A percentile compares a stretch with the other conserved stretches of the same genome.
Conservation (phyloP, 2,113 vertebrate genomes). For the Etia nguti region DNA sequence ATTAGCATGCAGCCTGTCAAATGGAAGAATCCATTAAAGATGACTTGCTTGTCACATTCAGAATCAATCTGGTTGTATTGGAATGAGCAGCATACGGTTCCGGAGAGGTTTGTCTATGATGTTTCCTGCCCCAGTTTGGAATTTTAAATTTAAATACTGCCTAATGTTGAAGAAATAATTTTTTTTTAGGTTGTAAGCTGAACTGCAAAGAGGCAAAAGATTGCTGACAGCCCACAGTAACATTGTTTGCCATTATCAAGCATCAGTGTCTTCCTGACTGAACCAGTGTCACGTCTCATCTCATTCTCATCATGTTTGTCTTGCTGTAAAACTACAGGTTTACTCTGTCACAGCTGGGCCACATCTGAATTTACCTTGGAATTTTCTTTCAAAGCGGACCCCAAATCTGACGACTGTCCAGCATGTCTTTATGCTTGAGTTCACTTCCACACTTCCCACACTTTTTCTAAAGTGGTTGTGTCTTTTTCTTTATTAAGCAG, state of each 20-base stretch:
- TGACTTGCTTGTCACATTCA: slow-evolving; percentile 40
- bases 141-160: background rate
- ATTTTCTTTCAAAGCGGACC: background rate
- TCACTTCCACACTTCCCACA: background rate
- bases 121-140: background rate
- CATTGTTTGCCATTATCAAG: background rate
- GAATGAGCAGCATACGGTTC: background rate
- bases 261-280: slow-evolving; percentile 15
- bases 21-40: slow-evolving; percentile 15
- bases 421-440: background rate
- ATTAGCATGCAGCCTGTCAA: slow-evolving; percentile 52
- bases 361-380: background rate
- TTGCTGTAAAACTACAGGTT: background rate
- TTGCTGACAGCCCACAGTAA: background rate
- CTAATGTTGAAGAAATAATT: background rate
- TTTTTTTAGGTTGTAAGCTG: background rate
- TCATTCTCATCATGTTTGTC: background rate
- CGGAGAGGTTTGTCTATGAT: background rate
- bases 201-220: background rate
- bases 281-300: background rate
- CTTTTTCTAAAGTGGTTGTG: background rate
- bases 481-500: background rate
- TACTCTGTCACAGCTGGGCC: background rate
- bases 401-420: background rate
- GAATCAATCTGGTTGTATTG: background rate